phyloP scores from a whole-genome alignment of 2,797 vertebrate species.

The Arrhamphus sclerolepis region DNA sequence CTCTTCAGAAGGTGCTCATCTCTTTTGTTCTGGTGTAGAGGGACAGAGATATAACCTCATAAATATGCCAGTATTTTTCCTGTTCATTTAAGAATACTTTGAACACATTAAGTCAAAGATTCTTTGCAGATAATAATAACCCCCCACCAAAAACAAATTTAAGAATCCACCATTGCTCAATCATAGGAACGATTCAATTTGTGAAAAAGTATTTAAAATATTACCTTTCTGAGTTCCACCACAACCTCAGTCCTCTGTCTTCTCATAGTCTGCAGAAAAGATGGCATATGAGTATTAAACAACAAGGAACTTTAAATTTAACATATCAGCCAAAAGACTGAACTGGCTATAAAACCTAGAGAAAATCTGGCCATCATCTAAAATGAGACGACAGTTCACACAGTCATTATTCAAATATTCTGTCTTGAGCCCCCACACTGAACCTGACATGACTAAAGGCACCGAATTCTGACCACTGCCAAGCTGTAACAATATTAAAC shows the following conservation, averaged over 20 bases:
- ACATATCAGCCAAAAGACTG: too few species aligned
- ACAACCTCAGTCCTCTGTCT: slow-evolving; percentile 99
- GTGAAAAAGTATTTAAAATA: neutral
- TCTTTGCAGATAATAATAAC: neutral
- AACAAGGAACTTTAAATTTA: neutral
- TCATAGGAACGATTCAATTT: neutral
- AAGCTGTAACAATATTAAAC: too few species aligned
- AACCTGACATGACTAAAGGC: too few species aligned
- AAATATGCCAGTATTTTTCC: neutral
- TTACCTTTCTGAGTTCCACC: slow-evolving; percentile 98
- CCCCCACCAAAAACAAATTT: neutral
- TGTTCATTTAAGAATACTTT: neutral
- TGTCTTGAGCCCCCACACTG: too few species aligned
- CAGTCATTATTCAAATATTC: too few species aligned
- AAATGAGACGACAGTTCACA: too few species aligned
- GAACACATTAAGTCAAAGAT: neutral
- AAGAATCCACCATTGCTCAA: too few species aligned
- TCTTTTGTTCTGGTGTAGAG: slow-evolving; percentile 90
- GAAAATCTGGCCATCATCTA: too few species aligned
- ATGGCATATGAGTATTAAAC: slow-evolving; percentile 12
- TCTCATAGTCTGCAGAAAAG: slow-evolving; percentile 91
- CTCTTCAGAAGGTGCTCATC: slow-evolving; percentile 98
- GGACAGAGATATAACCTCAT: slow-evolving; percentile 6
- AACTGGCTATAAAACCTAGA: too few species aligned
- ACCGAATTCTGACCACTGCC: too few species aligned